A percentile compares a stretch with the other conserved stretches of the same genome.
Conservation (phyloP, 2,797 vertebrate genomes). For the Philypnodon macrostomus region DNA sequence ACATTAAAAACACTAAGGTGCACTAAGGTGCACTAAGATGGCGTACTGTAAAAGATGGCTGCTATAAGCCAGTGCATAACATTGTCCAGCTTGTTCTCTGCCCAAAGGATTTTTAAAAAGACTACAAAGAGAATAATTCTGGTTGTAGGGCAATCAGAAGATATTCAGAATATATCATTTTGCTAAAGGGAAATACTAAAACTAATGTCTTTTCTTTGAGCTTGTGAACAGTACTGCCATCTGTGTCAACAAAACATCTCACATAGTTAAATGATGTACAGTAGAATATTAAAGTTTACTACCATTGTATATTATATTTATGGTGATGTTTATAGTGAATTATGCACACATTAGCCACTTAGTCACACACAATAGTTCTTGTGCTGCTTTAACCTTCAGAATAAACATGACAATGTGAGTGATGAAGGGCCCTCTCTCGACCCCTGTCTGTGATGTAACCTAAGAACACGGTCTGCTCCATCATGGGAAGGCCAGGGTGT, state of each 20-base stretch:
- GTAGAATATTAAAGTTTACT: not conserved
- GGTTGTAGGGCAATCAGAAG: too few species aligned
- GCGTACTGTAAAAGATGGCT: too few species aligned
- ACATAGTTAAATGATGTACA: not conserved
- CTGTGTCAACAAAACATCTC: not conserved
- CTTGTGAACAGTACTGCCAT: not conserved
- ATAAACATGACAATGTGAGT: conserved; percentile 4
- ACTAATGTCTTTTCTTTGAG: not conserved
- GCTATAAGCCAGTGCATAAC: too few species aligned
- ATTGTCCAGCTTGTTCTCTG: too few species aligned
- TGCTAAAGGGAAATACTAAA: too few species aligned
- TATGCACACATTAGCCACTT: not conserved
- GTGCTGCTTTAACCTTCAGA: not conserved
- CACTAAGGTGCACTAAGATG: too few species aligned
- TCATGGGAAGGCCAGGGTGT: conserved; percentile 61
- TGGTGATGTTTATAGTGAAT: not conserved
- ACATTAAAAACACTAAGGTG: too few species aligned
- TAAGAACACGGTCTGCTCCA: conserved; percentile 43
- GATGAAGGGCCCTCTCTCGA: conserved; percentile 2
- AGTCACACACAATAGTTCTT: not conserved
- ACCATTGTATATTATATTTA: not conserved
- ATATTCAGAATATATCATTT: not conserved
- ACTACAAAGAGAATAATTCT: too few species aligned
- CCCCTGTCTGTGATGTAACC: conserved; percentile 43
- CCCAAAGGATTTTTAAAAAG: too few species aligned